These are phyloP conservation scores for Dendronephthya gigantea DNA, from an alignment of 64 coral and sea anemone species.

Conservation along the genomic window DNA sequence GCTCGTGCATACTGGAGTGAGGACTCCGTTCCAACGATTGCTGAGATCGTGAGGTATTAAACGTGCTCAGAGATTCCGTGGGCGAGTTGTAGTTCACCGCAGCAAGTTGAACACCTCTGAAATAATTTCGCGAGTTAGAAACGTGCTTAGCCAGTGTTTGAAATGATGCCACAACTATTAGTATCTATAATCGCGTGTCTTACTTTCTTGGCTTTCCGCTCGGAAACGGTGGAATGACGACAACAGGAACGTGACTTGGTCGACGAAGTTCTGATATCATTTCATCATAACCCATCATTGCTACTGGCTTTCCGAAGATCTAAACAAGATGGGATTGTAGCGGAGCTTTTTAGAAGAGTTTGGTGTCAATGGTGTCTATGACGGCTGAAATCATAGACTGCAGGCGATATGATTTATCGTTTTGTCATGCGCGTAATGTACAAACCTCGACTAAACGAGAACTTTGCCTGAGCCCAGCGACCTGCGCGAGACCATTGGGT, in stretches of 20 bases:
- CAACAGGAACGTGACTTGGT: constrained; percentile 74
- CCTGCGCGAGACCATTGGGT: constrained; percentile 56
- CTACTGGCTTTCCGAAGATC: constrained; percentile 80
- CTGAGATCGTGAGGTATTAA: neutral
- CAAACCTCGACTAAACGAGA: constrained; percentile 91
- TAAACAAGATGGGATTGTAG: neutral
- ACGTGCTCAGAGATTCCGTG: neutral
- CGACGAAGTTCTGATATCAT: constrained; percentile 92
- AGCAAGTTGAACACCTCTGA: constrained; percentile 4
- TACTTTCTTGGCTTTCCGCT: constrained; percentile 92
- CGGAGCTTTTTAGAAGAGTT: no score
- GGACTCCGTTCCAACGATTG: neutral
- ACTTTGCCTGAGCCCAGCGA: constrained; percentile 66
- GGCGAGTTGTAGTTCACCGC: constrained; percentile 11
- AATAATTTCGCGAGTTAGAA: neutral
- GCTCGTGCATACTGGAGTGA: neutral
- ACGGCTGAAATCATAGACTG: no score
- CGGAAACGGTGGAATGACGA: constrained; percentile 73
- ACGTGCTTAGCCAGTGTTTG: neutral
- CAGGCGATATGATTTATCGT: no score
- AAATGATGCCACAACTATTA: neutral
- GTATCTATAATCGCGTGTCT: neutral
- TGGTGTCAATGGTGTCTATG: no score
- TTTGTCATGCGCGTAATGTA: neutral
- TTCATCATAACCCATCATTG: constrained; percentile 70